Evolutionary conservation across 1,140 invertebrate genomes (phyloP).

Genomic region (Trichonephila inaurata): DNA sequence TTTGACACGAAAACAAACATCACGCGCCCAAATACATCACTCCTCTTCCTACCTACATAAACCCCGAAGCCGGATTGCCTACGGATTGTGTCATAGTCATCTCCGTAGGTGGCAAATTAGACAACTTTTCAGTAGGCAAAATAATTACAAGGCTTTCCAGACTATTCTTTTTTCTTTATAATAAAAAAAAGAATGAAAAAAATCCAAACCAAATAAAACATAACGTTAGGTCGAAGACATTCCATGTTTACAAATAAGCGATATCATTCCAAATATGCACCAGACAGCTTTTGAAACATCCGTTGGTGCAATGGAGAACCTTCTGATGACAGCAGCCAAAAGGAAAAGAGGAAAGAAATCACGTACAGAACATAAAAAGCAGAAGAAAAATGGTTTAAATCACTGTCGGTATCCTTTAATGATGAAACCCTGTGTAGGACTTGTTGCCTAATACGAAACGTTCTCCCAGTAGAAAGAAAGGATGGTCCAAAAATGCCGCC

Average conservation of each 20-base stretch:
- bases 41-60: background rate
- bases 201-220: background rate
- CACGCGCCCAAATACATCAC: background rate
- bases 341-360: background rate
- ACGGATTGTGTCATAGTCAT: background rate
- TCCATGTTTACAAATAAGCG: constrained; percentile 1
- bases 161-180: too few relatives aligned
- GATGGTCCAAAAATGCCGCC: background rate
- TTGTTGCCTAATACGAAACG: constrained; percentile 5
- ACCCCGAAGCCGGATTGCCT: background rate
- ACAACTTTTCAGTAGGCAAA: background rate
- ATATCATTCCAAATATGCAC: background rate
- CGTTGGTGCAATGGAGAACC: too few relatives aligned
- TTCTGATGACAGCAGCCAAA: background rate
- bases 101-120: background rate
- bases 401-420: constrained; percentile 32
- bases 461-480: background rate
- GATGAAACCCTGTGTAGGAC: constrained; percentile 23
- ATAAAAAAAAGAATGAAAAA: background rate
- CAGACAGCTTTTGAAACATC: background rate
- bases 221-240: background rate
- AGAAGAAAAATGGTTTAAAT: background rate
- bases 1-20: background rate
- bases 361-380: background rate
- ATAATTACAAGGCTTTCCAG: background rate